These are phyloP conservation scores for Pseudomyrmex concolor DNA, from an alignment of 1,140 invertebrate species.

Conservation along the genomic window DNA sequence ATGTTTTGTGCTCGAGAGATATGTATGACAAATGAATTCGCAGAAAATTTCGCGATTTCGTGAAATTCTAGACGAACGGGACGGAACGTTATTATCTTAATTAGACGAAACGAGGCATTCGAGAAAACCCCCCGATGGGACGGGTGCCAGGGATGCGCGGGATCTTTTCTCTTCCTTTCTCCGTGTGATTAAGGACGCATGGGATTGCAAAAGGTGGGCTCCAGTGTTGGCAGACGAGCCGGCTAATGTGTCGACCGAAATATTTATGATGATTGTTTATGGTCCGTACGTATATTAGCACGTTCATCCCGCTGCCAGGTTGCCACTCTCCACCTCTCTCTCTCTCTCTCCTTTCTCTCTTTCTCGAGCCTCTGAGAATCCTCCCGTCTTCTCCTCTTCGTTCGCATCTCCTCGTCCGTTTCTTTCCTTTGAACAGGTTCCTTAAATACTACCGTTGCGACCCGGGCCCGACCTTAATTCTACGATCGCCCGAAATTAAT, in stretches of 20 bases:
- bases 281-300: conserved; percentile 83
- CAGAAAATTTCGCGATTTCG: neutral
- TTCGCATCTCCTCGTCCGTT: neutral
- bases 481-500: conserved; percentile 59
- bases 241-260: conserved; percentile 83
- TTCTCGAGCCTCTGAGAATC: neutral
- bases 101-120: conserved; percentile 62
- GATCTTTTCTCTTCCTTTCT: conserved; percentile 38
- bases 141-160: conserved; percentile 14
- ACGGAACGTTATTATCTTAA: conserved; percentile 70
- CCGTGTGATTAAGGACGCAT: conserved; percentile 71
- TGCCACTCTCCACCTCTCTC: conserved; percentile 32
- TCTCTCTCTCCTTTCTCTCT: conserved; percentile 17
- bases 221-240: conserved; percentile 79
- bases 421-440: conserved; percentile 60
- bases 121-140: neutral
- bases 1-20: neutral
- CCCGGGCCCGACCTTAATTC: conserved; percentile 55
- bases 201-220: conserved; percentile 68
- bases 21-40: neutral
- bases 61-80: conserved; percentile 61
- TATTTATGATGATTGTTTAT: conserved; percentile 85
- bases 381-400: neutral
- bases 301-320: conserved; percentile 74
- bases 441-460: conserved; percentile 66